Conservation (phyloP, 2,797 vertebrate genomes). For the Helicolenus hilgendorfi region DNA sequence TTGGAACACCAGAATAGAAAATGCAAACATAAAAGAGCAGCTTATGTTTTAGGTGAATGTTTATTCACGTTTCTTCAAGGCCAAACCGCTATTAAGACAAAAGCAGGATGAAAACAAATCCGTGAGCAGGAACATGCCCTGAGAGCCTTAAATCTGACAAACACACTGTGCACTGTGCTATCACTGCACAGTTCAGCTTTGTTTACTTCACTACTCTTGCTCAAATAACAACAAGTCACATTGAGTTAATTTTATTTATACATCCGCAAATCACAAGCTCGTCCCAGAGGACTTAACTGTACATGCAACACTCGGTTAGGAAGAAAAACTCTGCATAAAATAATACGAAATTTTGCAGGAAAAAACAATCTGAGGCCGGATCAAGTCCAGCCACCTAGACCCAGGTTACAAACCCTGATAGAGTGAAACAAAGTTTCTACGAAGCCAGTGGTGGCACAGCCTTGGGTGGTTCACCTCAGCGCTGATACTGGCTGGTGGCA, state of each 20-base stretch:
- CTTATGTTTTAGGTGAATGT: neutral
- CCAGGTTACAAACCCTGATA: neutral
- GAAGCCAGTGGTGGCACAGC: neutral
- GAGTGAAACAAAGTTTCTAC: neutral
- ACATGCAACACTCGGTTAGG: neutral
- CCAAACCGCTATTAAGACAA: conserved; percentile 24
- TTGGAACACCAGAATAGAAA: neutral
- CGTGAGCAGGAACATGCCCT: neutral
- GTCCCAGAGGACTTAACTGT: neutral
- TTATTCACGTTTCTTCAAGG: conserved; percentile 17
- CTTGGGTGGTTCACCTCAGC: neutral
- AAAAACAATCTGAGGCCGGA: neutral
- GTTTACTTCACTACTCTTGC: neutral
- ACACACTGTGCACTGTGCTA: neutral
- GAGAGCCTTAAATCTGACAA: conserved; percentile 1
- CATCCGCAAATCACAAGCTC: neutral
- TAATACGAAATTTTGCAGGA: neutral
- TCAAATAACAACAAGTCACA: conserved; percentile 9
- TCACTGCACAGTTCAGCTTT: neutral
- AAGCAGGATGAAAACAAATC: conserved; percentile 8
- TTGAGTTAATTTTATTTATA: neutral
- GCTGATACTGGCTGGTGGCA: conserved; percentile 14
- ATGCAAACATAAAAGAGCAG: conserved; percentile 2
- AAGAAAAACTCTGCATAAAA: neutral
- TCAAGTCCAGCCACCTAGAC: neutral